Evolutionary conservation across 2,888 invertebrate genomes (phyloP).

Genomic region (Coelopa pilipes): DNA sequence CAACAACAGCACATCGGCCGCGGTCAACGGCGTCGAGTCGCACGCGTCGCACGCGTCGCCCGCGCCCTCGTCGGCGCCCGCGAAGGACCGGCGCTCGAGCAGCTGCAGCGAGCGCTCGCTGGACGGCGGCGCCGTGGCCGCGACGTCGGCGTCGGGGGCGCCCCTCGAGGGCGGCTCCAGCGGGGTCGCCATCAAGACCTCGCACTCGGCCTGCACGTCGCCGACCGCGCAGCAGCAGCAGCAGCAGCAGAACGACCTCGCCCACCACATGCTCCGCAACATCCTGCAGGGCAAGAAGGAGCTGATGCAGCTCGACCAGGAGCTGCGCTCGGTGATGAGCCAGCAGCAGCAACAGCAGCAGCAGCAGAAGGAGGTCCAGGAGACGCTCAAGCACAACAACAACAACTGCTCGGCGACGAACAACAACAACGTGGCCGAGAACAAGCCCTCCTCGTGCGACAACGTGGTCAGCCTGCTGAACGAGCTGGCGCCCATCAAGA

Average conservation of each 20-base stretch:
- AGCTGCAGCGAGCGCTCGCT: constrained; percentile 66
- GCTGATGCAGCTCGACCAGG: constrained; percentile 79
- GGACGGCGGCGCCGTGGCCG: constrained; percentile 64
- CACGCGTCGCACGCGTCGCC: too few species aligned
- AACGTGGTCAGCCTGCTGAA: constrained; percentile 67
- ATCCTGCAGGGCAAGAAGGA: constrained; percentile 91
- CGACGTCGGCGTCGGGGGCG: constrained; percentile 52
- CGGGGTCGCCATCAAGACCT: constrained; percentile 18
- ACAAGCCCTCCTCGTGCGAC: constrained; percentile 49
- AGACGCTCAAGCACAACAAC: constrained; percentile 61
- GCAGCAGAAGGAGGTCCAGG: constrained; percentile 44
- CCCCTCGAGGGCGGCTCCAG: constrained; percentile 50
- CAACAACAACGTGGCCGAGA: constrained; percentile 63
- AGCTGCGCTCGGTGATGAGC: constrained; percentile 71
- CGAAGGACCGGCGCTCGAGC: constrained; percentile 52
- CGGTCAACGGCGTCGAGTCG: not conserved
- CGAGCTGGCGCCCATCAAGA: constrained; percentile 59
- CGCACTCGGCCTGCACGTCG: constrained; percentile 51
- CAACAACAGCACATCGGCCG: constrained; percentile 25
- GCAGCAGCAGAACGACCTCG: constrained; percentile 69
- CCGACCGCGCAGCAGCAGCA: constrained; percentile 57
- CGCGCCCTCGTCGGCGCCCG: constrained; percentile 42
- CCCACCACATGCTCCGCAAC: constrained; percentile 89
- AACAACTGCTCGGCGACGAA: constrained; percentile 47
- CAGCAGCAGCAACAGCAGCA: constrained; percentile 55